Conservation (phyloP, 2,113 vertebrate species). For the Xerus inauris region DNA sequence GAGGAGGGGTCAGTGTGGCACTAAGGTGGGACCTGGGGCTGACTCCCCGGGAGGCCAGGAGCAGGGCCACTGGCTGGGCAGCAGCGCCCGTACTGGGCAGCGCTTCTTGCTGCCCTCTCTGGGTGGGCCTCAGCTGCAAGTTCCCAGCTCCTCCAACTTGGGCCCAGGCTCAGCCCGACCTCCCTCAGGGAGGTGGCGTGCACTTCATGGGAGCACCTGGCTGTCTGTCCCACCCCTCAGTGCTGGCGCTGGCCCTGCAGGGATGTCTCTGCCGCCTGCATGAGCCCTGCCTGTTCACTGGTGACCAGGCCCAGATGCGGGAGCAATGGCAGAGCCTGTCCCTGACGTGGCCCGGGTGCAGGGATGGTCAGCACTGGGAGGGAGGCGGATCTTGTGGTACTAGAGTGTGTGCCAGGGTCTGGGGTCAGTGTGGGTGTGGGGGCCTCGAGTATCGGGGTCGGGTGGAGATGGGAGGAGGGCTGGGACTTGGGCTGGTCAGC, state of each 20-base stretch:
- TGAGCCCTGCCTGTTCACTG: background rate
- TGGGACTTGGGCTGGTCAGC: background rate
- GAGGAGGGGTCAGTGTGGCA: background rate
- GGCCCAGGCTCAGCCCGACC: too few species aligned
- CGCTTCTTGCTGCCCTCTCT: too few species aligned
- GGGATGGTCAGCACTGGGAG: background rate
- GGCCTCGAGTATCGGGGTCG: too few species aligned
- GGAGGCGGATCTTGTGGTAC: background rate
- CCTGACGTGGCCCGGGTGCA: too few species aligned
- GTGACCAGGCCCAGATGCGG: background rate
- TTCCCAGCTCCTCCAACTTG: background rate
- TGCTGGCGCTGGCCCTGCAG: background rate
- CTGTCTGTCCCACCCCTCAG: rapidly evolving
- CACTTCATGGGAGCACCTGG: rapidly evolving
- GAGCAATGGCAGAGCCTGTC: background rate
- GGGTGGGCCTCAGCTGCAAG: background rate
- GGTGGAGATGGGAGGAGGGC: too few species aligned
- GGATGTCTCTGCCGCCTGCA: background rate
- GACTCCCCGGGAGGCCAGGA: too few species aligned
- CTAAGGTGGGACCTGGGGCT: rapidly evolving
- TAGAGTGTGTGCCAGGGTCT: background rate
- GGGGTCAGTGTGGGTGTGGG: background rate
- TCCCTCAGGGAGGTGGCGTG: background rate
- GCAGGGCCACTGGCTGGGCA: background rate
- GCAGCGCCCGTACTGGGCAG: background rate